Conservation (phyloP, 2,797 vertebrate genomes). For the Amniataba percoides region DNA sequence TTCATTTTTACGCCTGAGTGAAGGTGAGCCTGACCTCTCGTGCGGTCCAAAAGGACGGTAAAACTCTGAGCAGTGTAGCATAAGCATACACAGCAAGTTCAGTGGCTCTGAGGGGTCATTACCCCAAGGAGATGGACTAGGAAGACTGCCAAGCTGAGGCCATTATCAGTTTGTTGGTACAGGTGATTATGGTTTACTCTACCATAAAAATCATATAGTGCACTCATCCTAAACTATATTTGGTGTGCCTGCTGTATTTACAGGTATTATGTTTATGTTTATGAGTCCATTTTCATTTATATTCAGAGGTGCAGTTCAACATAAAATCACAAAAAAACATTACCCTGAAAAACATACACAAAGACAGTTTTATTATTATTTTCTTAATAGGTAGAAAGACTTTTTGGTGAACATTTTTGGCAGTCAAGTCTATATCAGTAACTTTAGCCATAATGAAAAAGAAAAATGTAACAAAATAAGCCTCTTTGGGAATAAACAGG, state of each 20-base stretch:
- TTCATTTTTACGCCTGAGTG: conserved; percentile 75
- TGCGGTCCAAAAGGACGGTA: conserved; percentile 57
- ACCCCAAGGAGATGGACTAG: conserved; percentile 66
- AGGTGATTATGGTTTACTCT: conserved; percentile 74
- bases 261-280: conserved; percentile 28
- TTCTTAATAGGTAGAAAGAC: background rate
- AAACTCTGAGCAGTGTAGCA: conserved; percentile 58
- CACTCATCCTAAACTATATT: conserved; percentile 54
- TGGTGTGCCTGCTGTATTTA: conserved; percentile 46
- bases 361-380: too few species aligned
- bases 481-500: conserved; percentile 64
- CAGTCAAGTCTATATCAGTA: conserved; percentile 4
- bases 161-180: conserved; percentile 65
- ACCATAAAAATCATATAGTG: conserved; percentile 67
- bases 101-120: conserved; percentile 70
- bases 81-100: conserved; percentile 65
- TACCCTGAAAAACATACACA: background rate
- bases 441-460: conserved; percentile 34
- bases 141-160: conserved; percentile 54
- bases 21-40: conserved; percentile 77
- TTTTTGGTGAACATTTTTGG: background rate
- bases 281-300: conserved; percentile 26
- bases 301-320: background rate
- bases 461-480: conserved; percentile 29
- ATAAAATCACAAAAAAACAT: background rate